Conservation (phyloP, 2,113 vertebrate species). For the Heterotilapia buettikoferi region DNA sequence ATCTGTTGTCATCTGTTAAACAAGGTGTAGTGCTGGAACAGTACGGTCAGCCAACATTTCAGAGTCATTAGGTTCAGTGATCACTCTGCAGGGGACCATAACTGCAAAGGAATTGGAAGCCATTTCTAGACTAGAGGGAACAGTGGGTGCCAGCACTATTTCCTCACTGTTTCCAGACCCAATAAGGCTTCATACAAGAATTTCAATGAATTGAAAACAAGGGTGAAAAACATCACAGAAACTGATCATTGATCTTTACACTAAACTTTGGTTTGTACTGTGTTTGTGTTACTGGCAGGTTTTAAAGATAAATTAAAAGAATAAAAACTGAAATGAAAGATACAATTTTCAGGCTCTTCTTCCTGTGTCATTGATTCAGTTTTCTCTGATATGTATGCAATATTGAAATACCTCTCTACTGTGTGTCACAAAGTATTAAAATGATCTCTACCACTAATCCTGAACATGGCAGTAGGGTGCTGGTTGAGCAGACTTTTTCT, state of each 20-base stretch:
- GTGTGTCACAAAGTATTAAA: background rate
- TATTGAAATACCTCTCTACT: background rate
- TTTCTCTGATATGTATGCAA: background rate
- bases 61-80: constrained; percentile 20
- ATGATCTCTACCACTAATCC: background rate
- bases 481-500: background rate
- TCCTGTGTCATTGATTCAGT: background rate
- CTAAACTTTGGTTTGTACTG: background rate
- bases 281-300: background rate
- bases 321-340: background rate
- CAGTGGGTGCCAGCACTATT: background rate
- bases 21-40: background rate
- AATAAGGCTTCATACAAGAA: background rate
- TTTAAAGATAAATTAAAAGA: background rate
- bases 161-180: background rate
- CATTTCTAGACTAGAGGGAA: background rate
- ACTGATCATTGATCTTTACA: background rate
- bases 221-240: background rate
- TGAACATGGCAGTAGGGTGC: background rate
- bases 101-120: background rate
- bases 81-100: constrained; percentile 4
- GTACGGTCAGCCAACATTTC: background rate
- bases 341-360: background rate
- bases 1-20: constrained; percentile 5
- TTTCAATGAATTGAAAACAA: background rate